Evolutionary conservation across 2,113 vertebrate genomes (phyloP), one percentile per base, ranked within the genome.

Genomic region (Hirundichthys speculiger): DNA sequence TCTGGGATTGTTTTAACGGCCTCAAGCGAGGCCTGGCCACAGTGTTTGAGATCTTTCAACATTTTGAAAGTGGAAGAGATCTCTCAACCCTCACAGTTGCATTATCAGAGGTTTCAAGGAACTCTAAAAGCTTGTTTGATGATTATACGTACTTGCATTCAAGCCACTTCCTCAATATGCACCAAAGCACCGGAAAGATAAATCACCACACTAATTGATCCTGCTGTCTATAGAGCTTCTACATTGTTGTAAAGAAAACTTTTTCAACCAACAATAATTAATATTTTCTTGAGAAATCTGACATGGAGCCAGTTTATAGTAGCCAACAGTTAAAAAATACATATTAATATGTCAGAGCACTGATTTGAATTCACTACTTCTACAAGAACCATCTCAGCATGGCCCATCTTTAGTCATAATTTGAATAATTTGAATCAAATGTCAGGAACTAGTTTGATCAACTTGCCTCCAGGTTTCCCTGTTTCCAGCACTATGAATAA

Each of bases 401-500:
- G n/a, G n/a, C n/a, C n/a, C n/a, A n/a, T n/a, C n/a, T 48, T 30
- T 50, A 18, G 20, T 51, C 0, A 64, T n/a, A n/a, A n/a, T n/a
- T n/a, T n/a, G n/a, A n/a, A n/a, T n/a, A n/a, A n/a, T n/a, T 12
- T 34, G 18, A 27, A 30, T 67, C 13, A 70, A 61, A 65, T 53
- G 13, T 52, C 16, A 45, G 25, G 16, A 24, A 22, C 9, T 60
- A 48, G 27, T 75, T 49, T 52, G 50, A 65, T 34, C 41, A 54
- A 24, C 39, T 40, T 52, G 38, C 56, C 20, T 52, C 65, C 16
- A 54, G 45, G 24, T 66, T 70, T 70, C 21, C 22, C 30, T 52
- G 77, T 69, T 57, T 64, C 41, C 38, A 46, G 50, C 42, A 56
- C 10, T 11, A 72, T 83, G 64, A 76, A 86, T 77, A 74, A 86